Evolutionary conservation across 2,797 vertebrate species (phyloP).

Genomic region (Dendrocincla fuliginosa): DNA sequence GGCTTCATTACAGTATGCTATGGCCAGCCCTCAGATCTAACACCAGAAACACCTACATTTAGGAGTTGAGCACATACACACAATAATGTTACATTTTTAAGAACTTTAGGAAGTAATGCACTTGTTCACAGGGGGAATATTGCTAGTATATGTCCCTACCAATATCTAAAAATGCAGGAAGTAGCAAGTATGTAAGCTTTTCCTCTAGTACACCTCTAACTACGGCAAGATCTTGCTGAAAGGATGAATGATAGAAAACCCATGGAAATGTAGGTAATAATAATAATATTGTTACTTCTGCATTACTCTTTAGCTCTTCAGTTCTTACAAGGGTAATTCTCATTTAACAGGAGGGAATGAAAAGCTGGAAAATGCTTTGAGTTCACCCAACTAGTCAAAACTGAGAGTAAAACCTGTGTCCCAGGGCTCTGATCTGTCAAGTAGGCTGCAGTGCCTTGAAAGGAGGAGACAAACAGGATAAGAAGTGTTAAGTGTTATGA

Average conservation of each 20-base stretch:
- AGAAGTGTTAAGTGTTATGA: neutral
- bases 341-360: neutral
- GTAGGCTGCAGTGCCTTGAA: neutral
- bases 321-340: neutral
- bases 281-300: neutral
- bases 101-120: neutral
- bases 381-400: neutral
- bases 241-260: neutral
- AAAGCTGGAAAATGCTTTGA: neutral
- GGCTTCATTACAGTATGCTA: neutral
- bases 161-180: neutral
- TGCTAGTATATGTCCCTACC: neutral
- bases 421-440: slow-evolving; percentile 19
- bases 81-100: neutral
- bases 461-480: neutral
- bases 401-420: neutral
- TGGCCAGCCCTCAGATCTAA: neutral
- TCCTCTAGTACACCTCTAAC: neutral
- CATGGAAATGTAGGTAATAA: neutral
- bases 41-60: neutral
- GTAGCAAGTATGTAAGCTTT: neutral
- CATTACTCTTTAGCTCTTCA: neutral
- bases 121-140: neutral
- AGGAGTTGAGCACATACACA: neutral
- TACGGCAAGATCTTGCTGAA: neutral